Base-by-base conservation (phyloP, 2,797 vertebrate species). In the Eurystomus glaucurus region DNA sequence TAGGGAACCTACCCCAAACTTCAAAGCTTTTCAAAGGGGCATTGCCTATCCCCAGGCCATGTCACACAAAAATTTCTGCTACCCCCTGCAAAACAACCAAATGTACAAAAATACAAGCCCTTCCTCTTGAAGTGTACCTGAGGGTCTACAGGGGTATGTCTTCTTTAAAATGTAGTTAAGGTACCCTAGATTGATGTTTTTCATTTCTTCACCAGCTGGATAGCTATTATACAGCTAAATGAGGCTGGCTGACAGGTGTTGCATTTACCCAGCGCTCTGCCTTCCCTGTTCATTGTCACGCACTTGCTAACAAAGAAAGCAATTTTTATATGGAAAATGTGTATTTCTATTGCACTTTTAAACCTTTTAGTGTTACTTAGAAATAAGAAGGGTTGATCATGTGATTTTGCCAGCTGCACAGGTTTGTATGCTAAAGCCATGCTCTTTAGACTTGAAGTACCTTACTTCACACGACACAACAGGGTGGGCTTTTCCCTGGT, bases 111-210 rank as follows among this genome's bases (percentile, higher is more conserved):
- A 64, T 50, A 52, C 7, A 25, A 68, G 16, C 25, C 51, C 41
- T 89, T 58, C 29, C 31, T 93, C 48, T 45, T 58, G n/a, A 62
- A 80, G 64, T 46, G 19, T 43, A 76, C 82, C 79, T 90, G 80
- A 82, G 87, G 69, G 48, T 70, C 33, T 55, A 31, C 23, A 81
- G 72, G 61, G 86, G 45, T 55, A 86, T 87, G 85, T 91, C 76
- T 82, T 50, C 31, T 86, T 94, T 86, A 90, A 96, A 91, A 93
- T 75, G 64, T 69, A 50, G 66, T 93, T 95, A 95, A 85, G 61
- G 23, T 70, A 9, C 45, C 14, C 94, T 76, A 69, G 85, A 95
- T 55, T 77, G 70, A 90, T 77, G 80, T 31, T 94, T 85, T 61
- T 92, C 60, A 51, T 96, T 94, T 91, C 64, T 93, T 66, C 54